Percentiles rank a stretch among this genome's conserved stretches.
These are phyloP conservation scores for Dipodomys spectabilis DNA, from an alignment of 2,113 vertebrate species.

Conservation along the genomic window DNA sequence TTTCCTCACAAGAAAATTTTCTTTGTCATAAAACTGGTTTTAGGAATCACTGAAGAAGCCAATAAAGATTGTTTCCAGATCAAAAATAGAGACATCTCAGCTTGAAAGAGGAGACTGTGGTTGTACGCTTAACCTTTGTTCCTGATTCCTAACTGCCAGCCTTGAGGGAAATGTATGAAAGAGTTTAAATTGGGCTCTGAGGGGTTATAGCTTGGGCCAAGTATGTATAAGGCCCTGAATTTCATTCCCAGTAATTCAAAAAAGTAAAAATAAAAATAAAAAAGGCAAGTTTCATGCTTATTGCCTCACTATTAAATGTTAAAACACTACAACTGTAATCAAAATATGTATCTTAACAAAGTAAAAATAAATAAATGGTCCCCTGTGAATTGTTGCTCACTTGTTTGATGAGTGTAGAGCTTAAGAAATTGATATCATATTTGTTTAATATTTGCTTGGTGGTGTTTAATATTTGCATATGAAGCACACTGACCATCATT, in stretches of 20 bases:
- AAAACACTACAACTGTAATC: constrained; percentile 68
- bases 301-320: constrained; percentile 68
- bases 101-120: background rate
- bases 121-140: background rate
- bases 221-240: background rate
- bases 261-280: background rate
- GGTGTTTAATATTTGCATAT: accelerated
- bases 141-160: background rate
- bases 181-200: background rate
- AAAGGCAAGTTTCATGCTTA: background rate
- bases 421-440: background rate
- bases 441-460: background rate
- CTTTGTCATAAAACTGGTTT: constrained; percentile 41
- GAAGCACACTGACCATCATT: background rate
- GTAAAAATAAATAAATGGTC: background rate
- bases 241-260: background rate
- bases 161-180: constrained; percentile 24
- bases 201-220: background rate
- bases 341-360: constrained; percentile 76
- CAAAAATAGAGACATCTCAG: background rate
- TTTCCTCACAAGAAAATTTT: constrained; percentile 15
- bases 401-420: too few species aligned
- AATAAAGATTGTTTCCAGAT: background rate
- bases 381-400: too few species aligned
- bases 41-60: constrained; percentile 3